Evolutionary conservation across 2,113 vertebrate genomes (phyloP), one percentile per base, ranked within the genome.

Genomic region (Australoheros scitulus): DNA sequence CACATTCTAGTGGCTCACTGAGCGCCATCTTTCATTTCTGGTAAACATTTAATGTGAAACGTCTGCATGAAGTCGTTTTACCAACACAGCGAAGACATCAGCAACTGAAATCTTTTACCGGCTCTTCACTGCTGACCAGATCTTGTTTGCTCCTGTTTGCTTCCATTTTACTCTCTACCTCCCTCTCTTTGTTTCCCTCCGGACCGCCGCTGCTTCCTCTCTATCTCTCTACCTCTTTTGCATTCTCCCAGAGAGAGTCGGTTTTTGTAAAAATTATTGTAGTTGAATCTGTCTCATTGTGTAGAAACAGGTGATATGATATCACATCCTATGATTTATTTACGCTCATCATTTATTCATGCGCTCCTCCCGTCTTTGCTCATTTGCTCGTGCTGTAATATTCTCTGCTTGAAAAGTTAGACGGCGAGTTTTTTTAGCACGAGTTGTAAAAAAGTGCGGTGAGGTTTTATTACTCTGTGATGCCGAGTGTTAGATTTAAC

Each of bases 321-420:
- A 88, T 88, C 85, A 80, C 79, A 74, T 61, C 79, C 41, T 24
- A 83, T 94, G 87, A 92, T 92, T 93, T 94, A 94, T 95, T 94
- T 92, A 93, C 74, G 82, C 85, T 89, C 77, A 91, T 94, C 80
- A 91, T 82, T 93, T 94, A 94, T 95, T 94, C 88, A 93, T 90
- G 20, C 7, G 4, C 64, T 61, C 77, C 77, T 88, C 88, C 90
- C 89, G 88, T 89, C 87, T 83, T 82, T 43, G 65, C 87, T 88
- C 90, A 89, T 93, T 93, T 92, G 82, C 77, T 57, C 10, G 15
- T 20, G 77, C 81, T 83, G 22, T 84, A 78, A 82, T 82, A 81
- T 88, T 86, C 82, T 64, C 60, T 3, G 43, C 85, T 76, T 75
- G 80, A 90, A 87, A 92, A 91, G 88, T 86, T 84, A 56, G 83